Evolutionary conservation across 1,140 invertebrate genomes (phyloP).

Genomic region (Zophobas morio): DNA sequence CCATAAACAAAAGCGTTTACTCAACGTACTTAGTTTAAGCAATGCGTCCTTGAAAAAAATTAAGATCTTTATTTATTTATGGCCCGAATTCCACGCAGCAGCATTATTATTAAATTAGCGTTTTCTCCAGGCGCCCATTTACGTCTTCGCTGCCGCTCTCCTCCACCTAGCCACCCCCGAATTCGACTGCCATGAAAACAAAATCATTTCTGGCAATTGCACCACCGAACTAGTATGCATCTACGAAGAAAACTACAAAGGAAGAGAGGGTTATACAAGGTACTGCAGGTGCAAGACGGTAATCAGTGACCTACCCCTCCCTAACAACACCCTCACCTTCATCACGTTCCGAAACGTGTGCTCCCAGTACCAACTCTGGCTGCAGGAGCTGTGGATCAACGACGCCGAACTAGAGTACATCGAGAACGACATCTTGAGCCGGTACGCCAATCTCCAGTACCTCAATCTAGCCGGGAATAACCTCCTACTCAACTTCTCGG

Average conservation of each 20-base stretch:
- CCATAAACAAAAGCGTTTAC: too few species aligned
- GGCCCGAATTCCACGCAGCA: too few species aligned
- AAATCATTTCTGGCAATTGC: too few species aligned
- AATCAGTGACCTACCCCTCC: not conserved
- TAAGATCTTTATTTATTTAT: too few species aligned
- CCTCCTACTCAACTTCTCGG: not conserved
- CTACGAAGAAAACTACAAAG: not conserved
- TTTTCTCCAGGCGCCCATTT: too few species aligned
- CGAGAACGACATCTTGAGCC: conserved; percentile 15
- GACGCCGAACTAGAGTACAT: conserved; percentile 13
- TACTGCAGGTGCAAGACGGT: not conserved
- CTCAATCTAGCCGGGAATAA: not conserved
- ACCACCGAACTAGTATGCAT: too few species aligned
- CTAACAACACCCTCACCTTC: not conserved
- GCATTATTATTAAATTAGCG: too few species aligned
- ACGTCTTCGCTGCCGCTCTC: too few species aligned
- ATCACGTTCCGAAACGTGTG: conserved; percentile 1
- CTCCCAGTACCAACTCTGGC: not conserved
- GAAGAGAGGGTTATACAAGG: not conserved
- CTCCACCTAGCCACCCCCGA: too few species aligned
- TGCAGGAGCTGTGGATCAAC: not conserved
- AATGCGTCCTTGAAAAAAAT: too few species aligned
- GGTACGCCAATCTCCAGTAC: not conserved
- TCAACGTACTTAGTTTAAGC: too few species aligned
- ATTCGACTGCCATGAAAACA: too few species aligned